Conservation (phyloP, 1,140 invertebrate species). For the Zaprionus davidi region DNA sequence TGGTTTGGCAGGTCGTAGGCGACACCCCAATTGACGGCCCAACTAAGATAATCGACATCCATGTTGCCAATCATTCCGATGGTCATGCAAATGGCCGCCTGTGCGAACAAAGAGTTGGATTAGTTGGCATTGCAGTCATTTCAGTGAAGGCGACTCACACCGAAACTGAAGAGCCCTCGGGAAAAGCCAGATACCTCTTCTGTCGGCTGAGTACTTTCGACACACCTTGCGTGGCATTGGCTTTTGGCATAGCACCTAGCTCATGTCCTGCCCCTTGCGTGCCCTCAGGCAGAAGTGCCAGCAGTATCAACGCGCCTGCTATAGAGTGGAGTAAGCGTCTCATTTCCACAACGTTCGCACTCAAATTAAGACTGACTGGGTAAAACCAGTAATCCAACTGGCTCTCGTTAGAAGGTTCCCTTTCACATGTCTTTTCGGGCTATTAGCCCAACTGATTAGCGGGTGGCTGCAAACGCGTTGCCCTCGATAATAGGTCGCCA, state of each 20-base stretch:
- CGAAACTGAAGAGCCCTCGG: conserved; percentile 83
- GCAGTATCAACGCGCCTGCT: conserved; percentile 5
- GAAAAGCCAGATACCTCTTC: conserved; percentile 83
- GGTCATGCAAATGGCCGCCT: conserved; percentile 80
- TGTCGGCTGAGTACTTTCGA: conserved; percentile 64
- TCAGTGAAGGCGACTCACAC: conserved; percentile 59
- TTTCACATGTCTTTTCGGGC: neutral
- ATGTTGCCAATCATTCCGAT: conserved; percentile 82
- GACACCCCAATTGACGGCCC: conserved; percentile 89
- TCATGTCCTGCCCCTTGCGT: neutral
- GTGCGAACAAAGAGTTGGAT: conserved; percentile 10
- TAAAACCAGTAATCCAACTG: neutral
- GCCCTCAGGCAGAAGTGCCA: conserved; percentile 2
- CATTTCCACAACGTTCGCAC: conserved; percentile 50
- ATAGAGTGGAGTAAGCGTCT: conserved; percentile 13
- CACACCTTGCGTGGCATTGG: conserved; percentile 43
- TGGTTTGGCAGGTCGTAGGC: conserved; percentile 90
- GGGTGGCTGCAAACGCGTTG: conserved; percentile 27
- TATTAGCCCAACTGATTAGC: conserved; percentile 71
- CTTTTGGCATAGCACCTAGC: neutral
- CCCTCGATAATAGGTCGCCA: neutral
- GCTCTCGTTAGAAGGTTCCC: conserved; percentile 16
- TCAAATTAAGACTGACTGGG: conserved; percentile 44
- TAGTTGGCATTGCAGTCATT: conserved; percentile 3
- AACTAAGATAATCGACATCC: conserved; percentile 74